A percentile compares a stretch with the other conserved stretches of the same genome.
These are phyloP conservation scores for Agelaius phoeniceus DNA, from an alignment of 2,113 vertebrate species.

Conservation along the genomic window DNA sequence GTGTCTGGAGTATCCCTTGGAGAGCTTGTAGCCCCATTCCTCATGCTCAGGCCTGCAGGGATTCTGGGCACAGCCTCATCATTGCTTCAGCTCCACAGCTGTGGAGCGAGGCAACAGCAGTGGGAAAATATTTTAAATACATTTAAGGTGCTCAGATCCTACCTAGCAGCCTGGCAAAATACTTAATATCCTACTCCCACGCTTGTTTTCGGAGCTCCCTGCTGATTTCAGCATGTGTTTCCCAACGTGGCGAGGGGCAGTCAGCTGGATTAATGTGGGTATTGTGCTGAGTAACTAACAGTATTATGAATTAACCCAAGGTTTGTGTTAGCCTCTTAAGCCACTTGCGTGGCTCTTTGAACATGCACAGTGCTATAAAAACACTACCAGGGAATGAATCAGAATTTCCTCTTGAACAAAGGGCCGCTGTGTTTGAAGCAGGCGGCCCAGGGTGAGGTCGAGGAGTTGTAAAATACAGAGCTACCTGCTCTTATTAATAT, in stretches of 20 bases:
- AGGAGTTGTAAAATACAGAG: not conserved
- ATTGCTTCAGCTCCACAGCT: not conserved
- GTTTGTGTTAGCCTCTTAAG: not conserved
- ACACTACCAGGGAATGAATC: not conserved
- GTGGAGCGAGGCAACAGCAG: not conserved
- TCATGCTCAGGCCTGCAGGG: not conserved
- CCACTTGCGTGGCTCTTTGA: not conserved
- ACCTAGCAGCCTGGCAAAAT: not conserved
- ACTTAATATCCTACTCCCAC: not conserved
- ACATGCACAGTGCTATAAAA: not conserved
- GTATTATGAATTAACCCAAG: conserved; percentile 36
- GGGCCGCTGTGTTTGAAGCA: not conserved
- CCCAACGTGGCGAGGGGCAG: conserved; percentile 2
- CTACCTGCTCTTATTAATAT: not conserved
- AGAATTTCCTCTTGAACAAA: not conserved
- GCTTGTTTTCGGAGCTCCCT: conserved; percentile 15
- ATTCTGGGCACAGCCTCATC: not conserved
- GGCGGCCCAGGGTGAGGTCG: not conserved
- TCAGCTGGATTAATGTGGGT: not conserved
- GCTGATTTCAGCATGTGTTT: conserved; percentile 38
- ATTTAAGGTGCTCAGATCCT: not conserved
- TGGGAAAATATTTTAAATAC: not conserved
- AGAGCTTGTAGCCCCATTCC: not conserved
- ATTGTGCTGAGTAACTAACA: conserved; percentile 24
- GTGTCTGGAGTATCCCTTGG: not conserved